Conservation (phyloP, 1,140 invertebrate genomes). For the Rhysida immarginata region DNA sequence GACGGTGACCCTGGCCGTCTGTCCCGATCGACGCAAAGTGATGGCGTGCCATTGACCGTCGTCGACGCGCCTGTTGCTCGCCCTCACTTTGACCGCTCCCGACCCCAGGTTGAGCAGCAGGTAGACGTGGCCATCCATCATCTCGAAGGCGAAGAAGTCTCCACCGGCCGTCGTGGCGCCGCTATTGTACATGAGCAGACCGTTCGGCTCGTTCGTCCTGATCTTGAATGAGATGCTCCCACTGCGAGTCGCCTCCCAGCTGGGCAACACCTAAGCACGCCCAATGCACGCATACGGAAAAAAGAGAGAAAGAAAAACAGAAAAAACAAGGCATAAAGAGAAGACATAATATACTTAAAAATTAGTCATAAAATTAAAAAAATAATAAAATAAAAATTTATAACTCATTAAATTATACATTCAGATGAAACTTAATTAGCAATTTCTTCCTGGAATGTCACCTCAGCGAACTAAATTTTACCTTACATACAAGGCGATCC, state of each 20-base stretch:
- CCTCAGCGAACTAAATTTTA: no score
- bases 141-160: conserved; percentile 84
- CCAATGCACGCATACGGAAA: no score
- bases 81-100: conserved; percentile 68
- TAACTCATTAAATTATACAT: no score
- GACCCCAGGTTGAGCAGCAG: conserved; percentile 80
- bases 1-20: conserved; percentile 72
- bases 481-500: no score
- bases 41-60: conserved; percentile 87
- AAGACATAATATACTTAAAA: no score
- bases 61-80: conserved; percentile 62
- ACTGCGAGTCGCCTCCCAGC: conserved; percentile 70
- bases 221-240: conserved; percentile 85
- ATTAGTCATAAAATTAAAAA: no score
- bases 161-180: conserved; percentile 41
- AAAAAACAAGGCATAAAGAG: no score
- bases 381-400: no score
- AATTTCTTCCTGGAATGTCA: no score
- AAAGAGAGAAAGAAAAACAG: no score
- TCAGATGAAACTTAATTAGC: no score
- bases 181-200: conserved; percentile 80
- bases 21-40: conserved; percentile 53
- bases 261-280: conserved; percentile 64
- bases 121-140: conserved; percentile 82
- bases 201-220: conserved; percentile 83